Percentiles rank a stretch among this genome's conserved stretches.
Conservation (phyloP, 2,888 invertebrate genomes). For the Perdita meconis region DNA sequence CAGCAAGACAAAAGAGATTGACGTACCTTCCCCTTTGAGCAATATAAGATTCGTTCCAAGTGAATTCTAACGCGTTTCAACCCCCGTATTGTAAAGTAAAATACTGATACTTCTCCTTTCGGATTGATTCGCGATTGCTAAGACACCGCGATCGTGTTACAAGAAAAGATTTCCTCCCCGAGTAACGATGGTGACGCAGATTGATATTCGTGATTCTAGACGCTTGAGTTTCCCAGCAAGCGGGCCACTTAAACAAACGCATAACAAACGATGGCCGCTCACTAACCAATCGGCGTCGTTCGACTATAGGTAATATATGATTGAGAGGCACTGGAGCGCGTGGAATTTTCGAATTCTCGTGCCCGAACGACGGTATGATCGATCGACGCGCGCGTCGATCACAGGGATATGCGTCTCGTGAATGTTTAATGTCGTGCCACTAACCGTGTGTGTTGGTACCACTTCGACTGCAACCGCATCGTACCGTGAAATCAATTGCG, state of each 20-base stretch:
- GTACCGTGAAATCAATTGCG: background rate
- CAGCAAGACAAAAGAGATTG: too few species aligned
- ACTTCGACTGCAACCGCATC: conserved; percentile 52
- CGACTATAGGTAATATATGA: conserved; percentile 82
- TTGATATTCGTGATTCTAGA: conserved; percentile 81
- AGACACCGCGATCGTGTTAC: background rate
- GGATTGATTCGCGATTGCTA: background rate
- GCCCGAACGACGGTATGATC: conserved; percentile 26
- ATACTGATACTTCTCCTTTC: background rate
- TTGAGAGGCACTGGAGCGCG: conserved; percentile 48
- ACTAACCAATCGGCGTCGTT: conserved; percentile 83
- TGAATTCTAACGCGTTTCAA: too few species aligned
- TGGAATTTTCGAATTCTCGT: conserved; percentile 54
- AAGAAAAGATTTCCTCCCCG: background rate
- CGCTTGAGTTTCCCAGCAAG: conserved; percentile 84
- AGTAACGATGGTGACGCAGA: conserved; percentile 62
- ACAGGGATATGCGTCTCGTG: conserved; percentile 53
- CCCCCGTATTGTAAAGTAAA: too few species aligned
- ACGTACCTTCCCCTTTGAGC: background rate
- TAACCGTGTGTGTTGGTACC: conserved; percentile 61
- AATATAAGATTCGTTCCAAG: background rate
- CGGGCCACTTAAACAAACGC: conserved; percentile 81
- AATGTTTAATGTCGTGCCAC: conserved; percentile 73
- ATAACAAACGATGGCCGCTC: conserved; percentile 83
- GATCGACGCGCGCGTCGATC: conserved; percentile 49